Evolutionary conservation across 2,113 vertebrate species (phyloP).

Genomic region (Typhlomys cinereus): DNA sequence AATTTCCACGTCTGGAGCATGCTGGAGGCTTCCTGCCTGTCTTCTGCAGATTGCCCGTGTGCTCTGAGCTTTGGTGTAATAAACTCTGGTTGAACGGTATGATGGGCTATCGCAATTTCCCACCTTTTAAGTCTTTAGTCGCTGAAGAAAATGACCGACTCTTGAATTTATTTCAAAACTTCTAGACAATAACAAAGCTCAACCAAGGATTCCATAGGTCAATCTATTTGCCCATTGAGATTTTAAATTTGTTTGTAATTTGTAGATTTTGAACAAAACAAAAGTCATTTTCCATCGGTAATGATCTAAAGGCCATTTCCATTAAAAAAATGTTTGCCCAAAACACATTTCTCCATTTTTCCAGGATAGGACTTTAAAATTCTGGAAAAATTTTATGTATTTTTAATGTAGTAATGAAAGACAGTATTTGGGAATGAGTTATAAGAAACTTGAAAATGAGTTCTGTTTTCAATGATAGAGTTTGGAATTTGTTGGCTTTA

Average conservation of each 20-base stretch:
- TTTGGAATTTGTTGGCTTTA: background rate
- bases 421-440: background rate
- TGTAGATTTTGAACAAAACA: constrained; percentile 48
- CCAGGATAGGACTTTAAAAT: background rate
- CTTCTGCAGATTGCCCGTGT: too few species aligned
- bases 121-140: too few species aligned
- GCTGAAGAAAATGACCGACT: too few species aligned
- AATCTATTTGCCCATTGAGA: background rate
- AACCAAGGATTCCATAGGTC: constrained; percentile 2
- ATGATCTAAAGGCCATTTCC: constrained; percentile 6
- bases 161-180: too few species aligned
- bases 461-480: background rate
- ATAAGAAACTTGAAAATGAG: background rate
- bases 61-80: too few species aligned
- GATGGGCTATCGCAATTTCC: too few species aligned
- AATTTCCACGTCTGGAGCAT: too few species aligned
- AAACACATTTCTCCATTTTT: constrained; percentile 15
- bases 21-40: too few species aligned
- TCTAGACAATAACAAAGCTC: too few species aligned
- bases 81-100: too few species aligned
- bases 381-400: too few species aligned
- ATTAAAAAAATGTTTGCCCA: background rate
- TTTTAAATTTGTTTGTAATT: constrained; percentile 29
- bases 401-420: background rate
- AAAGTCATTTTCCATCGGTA: background rate